Conservation (phyloP, 2,888 invertebrate genomes). For the Tipula helvola region DNA sequence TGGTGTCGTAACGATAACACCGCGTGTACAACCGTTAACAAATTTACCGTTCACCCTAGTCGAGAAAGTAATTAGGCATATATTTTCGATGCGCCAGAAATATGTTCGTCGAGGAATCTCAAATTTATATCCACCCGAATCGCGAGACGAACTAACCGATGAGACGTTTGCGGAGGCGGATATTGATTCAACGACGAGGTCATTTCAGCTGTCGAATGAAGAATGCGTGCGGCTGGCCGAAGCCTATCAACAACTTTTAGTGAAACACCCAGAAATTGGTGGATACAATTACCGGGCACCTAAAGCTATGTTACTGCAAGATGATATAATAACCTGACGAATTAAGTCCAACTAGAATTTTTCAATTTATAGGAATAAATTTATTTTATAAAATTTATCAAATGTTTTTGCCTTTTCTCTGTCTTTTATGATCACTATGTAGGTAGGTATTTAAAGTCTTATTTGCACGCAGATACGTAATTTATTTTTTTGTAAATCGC, state of each 20-base stretch:
- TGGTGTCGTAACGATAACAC: slow-evolving; percentile 80
- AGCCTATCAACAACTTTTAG: slow-evolving; percentile 61
- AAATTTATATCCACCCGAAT: slow-evolving; percentile 63
- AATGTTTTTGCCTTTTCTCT: not conserved
- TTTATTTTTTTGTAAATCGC: no score
- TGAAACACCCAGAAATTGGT: slow-evolving; percentile 49
- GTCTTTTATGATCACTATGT: no score
- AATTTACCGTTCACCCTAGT: slow-evolving; percentile 67
- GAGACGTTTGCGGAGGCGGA: slow-evolving; percentile 59
- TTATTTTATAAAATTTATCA: not conserved
- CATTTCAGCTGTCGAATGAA: slow-evolving; percentile 61
- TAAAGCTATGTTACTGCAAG: slow-evolving; percentile 16
- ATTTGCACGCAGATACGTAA: no score
- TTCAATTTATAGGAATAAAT: not conserved
- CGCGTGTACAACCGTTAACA: slow-evolving; percentile 61
- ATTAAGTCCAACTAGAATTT: not conserved
- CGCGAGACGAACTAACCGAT: slow-evolving; percentile 48
- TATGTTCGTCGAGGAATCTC: slow-evolving; percentile 54
- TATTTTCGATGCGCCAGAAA: slow-evolving; percentile 85
- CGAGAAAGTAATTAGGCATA: slow-evolving; percentile 76
- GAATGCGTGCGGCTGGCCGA: slow-evolving; percentile 67
- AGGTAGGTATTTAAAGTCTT: no score
- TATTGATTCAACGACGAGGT: slow-evolving; percentile 52
- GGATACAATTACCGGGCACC: slow-evolving; percentile 56
- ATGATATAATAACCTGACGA: not conserved